Conservation (phyloP, 2,888 invertebrate genomes). For the Agonopterix heracliana region DNA sequence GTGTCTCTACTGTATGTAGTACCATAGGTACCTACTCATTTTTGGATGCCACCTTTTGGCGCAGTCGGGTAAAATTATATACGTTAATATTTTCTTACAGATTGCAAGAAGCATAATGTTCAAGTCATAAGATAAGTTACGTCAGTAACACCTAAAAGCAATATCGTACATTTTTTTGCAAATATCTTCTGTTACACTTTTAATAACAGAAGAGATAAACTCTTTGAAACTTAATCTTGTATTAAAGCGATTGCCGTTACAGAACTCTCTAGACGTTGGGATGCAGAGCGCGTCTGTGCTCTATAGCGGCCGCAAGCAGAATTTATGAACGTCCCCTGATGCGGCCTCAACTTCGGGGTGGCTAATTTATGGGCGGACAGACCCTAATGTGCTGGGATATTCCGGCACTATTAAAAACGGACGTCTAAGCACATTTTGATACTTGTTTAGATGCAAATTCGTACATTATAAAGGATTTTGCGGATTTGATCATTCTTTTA, state of each 20-base stretch:
- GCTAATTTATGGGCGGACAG: conserved; percentile 18
- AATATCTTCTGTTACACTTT: background rate
- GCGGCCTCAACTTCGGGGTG: conserved; percentile 5
- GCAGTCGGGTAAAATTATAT: too few relatives aligned
- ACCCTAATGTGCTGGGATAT: conserved; percentile 18
- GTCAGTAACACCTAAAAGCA: background rate
- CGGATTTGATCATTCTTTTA: background rate
- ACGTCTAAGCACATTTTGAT: conserved; percentile 11
- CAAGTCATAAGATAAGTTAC: too few relatives aligned
- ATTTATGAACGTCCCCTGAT: conserved; percentile 11
- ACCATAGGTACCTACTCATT: too few relatives aligned
- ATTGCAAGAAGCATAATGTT: too few relatives aligned
- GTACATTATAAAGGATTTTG: background rate
- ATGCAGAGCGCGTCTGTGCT: conserved; percentile 6
- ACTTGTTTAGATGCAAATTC: background rate
- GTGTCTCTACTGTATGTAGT: too few relatives aligned
- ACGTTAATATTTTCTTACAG: too few relatives aligned
- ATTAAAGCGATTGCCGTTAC: background rate
- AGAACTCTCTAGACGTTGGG: background rate
- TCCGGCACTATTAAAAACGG: conserved; percentile 21
- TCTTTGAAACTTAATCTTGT: background rate
- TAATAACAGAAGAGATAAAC: background rate
- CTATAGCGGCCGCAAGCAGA: conserved; percentile 5
- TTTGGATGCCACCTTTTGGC: too few relatives aligned
- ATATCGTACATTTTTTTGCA: background rate